phyloP scores from a whole-genome alignment of 2,113 vertebrate species.

The Nothocercus julius region DNA sequence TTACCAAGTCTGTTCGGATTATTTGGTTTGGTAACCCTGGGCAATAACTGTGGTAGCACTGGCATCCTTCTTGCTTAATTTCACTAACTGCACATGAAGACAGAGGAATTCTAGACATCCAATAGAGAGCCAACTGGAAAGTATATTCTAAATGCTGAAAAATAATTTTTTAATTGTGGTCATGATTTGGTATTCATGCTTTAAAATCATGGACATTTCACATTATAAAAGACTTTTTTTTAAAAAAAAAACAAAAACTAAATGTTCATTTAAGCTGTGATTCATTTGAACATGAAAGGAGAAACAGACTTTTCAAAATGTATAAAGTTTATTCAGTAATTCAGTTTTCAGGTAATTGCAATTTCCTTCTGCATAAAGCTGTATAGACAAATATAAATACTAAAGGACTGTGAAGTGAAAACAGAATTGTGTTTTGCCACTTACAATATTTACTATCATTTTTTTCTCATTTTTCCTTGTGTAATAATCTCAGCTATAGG shows the following conservation, averaged over 20 bases:
- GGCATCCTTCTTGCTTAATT: neutral
- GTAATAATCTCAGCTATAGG: neutral
- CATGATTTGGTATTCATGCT: neutral
- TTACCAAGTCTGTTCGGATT: neutral
- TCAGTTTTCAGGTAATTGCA: constrained; percentile 28
- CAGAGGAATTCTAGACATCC: neutral
- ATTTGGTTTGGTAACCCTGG: neutral
- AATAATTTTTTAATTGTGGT: neutral
- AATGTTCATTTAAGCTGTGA: neutral
- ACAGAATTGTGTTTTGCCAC: neutral
- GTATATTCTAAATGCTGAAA: neutral
- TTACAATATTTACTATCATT: neutral
- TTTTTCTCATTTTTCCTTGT: neutral
- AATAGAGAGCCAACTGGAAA: neutral
- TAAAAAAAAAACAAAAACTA: neutral
- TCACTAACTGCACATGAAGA: neutral
- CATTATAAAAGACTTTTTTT: neutral
- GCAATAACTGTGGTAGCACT: neutral
- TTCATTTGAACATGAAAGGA: constrained; percentile 32
- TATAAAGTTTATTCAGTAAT: constrained; percentile 68
- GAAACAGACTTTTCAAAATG: constrained; percentile 36
- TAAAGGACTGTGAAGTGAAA: neutral
- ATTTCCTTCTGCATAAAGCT: constrained; percentile 38
- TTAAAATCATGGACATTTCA: neutral
- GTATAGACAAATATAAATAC: constrained; percentile 6